Conservation (phyloP, 2,888 invertebrate genomes). For the Andrena marginata region DNA sequence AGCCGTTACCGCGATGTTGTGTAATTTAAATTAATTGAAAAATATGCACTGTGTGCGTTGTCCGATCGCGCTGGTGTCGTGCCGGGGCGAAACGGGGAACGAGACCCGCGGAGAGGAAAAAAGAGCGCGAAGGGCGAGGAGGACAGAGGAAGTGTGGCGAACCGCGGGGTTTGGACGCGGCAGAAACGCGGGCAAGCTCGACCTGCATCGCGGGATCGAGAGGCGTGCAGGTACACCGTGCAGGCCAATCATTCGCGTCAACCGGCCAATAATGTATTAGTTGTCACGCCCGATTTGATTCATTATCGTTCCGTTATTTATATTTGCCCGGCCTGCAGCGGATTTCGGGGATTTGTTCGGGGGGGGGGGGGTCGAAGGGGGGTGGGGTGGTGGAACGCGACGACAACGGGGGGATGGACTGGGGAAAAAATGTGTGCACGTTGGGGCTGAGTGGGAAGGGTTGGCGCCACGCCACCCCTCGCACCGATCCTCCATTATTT, state of each 20-base stretch:
- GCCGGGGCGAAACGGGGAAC: slow-evolving; percentile 63
- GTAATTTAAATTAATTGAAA: slow-evolving; percentile 85
- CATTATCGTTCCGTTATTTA: slow-evolving; percentile 84
- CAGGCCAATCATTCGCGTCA: slow-evolving; percentile 82
- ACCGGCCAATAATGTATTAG: slow-evolving; percentile 83
- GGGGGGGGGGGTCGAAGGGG: slow-evolving; percentile 5
- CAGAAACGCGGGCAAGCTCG: slow-evolving; percentile 42
- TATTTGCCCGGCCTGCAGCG: slow-evolving; percentile 77
- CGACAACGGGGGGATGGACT: not conserved
- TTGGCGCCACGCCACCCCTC: slow-evolving; percentile 19
- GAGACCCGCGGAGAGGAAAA: slow-evolving; percentile 51
- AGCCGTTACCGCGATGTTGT: slow-evolving; percentile 82
- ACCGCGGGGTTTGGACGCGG: slow-evolving; percentile 25
- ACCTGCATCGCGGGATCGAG: slow-evolving; percentile 46
- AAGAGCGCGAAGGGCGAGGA: slow-evolving; percentile 21
- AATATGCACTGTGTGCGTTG: slow-evolving; percentile 83
- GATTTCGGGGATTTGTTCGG: slow-evolving; percentile 67
- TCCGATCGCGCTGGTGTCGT: slow-evolving; percentile 76
- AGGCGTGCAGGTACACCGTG: slow-evolving; percentile 64
- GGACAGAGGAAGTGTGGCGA: slow-evolving; percentile 6
- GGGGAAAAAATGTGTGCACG: slow-evolving; percentile 53
- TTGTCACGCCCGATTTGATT: slow-evolving; percentile 84
- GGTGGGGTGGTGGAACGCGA: slow-evolving; percentile 4
- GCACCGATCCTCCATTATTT: slow-evolving; percentile 43
- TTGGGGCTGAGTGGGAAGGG: slow-evolving; percentile 43